Conservation (phyloP, 1,140 invertebrate species). For the Agraylea sexmaculata region DNA sequence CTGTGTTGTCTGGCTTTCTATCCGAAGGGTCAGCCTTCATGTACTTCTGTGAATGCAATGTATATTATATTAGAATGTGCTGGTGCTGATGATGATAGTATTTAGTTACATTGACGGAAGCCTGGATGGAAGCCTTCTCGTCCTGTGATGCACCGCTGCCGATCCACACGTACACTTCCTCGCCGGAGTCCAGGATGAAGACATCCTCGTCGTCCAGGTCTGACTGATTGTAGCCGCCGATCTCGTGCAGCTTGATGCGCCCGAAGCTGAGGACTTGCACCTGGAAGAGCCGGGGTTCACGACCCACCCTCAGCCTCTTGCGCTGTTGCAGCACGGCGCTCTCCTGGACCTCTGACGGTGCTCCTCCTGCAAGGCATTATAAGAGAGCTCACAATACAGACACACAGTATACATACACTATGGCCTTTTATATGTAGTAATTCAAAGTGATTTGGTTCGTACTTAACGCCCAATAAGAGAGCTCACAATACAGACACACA, state of each 20-base stretch:
- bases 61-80: not conserved
- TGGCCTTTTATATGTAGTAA: too few species aligned
- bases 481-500: too few species aligned
- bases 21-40: constrained; percentile 44
- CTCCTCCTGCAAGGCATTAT: too few species aligned
- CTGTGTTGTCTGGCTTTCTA: constrained; percentile 41
- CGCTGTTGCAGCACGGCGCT: constrained; percentile 23
- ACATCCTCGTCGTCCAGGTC: constrained; percentile 66
- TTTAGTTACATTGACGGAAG: constrained; percentile 44
- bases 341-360: constrained; percentile 11
- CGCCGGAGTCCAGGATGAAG: constrained; percentile 60
- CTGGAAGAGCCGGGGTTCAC: constrained; percentile 52
- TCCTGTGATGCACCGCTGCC: constrained; percentile 56
- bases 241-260: constrained; percentile 55
- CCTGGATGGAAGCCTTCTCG: constrained; percentile 47
- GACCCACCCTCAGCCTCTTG: constrained; percentile 24
- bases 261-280: constrained; percentile 45
- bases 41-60: constrained; percentile 41
- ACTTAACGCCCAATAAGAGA: too few species aligned
- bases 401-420: too few species aligned
- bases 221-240: constrained; percentile 53
- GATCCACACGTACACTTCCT: constrained; percentile 65
- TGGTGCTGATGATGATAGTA: not conserved
- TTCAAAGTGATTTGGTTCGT: too few species aligned
- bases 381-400: too few species aligned